phyloP scores from a whole-genome alignment of 92 coral and sea anemone species.

The Nematostella vectensis region DNA sequence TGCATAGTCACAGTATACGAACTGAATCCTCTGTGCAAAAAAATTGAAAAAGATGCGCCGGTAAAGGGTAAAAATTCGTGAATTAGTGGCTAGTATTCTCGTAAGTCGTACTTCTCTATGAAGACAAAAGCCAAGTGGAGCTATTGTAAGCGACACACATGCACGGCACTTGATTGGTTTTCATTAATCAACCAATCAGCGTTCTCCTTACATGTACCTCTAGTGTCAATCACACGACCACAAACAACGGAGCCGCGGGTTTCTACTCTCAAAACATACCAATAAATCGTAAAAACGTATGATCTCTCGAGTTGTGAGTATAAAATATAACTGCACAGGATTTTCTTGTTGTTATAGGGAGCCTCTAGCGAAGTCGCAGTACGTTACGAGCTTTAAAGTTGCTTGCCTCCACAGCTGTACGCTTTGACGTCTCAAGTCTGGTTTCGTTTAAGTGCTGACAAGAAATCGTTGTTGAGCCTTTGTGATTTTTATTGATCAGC shows the following conservation, averaged over 20 bases:
- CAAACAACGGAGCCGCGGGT: slow-evolving; percentile 56
- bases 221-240: slow-evolving; percentile 75
- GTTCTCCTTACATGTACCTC: slow-evolving; percentile 63
- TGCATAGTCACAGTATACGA: slow-evolving; percentile 11
- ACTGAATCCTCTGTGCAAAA: slow-evolving; percentile 12
- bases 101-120: slow-evolving; percentile 17
- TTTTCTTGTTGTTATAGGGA: too few relatives aligned
- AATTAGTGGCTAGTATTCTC: slow-evolving; percentile 18
- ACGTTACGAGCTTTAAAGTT: slow-evolving; percentile 5
- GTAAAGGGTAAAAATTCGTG: slow-evolving; percentile 26
- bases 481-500: slow-evolving; percentile 67
- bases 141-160: slow-evolving; percentile 83
- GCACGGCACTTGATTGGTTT: slow-evolving; percentile 93
- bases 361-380: neutral
- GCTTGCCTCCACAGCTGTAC: slow-evolving; percentile 3
- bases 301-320: too few relatives aligned
- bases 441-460: slow-evolving; percentile 49
- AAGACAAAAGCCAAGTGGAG: slow-evolving; percentile 70
- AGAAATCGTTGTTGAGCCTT: slow-evolving; percentile 46
- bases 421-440: slow-evolving; percentile 2
- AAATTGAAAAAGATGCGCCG: slow-evolving; percentile 2
- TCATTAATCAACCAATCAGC: slow-evolving; percentile 77
- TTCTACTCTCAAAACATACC: slow-evolving; percentile 7
- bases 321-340: too few relatives aligned
- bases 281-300: too few relatives aligned